A percentile compares a stretch with the other conserved stretches of the same genome.
These are phyloP conservation scores for Colinus virginianus DNA, from an alignment of 2,113 vertebrate species.

Conservation along the genomic window DNA sequence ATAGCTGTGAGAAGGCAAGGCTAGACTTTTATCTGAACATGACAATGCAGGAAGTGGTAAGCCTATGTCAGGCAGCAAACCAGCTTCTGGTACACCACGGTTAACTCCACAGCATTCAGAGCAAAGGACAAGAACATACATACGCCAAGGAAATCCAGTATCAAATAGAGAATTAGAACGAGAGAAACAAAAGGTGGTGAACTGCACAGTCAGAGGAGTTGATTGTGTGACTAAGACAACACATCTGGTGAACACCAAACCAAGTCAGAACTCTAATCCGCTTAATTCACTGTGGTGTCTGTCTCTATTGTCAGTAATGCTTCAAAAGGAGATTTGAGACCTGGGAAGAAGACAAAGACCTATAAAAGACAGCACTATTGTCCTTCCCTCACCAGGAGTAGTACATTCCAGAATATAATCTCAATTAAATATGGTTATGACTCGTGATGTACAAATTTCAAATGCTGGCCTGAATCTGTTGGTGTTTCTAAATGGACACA, in stretches of 20 bases:
- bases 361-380: neutral
- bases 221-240: neutral
- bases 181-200: neutral
- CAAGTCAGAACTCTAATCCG: neutral
- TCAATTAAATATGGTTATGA: neutral
- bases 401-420: neutral
- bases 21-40: neutral
- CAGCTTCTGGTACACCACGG: neutral
- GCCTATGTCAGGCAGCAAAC: neutral
- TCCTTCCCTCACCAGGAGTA: neutral
- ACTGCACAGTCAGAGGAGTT: neutral
- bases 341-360: neutral
- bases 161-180: neutral
- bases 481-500: neutral
- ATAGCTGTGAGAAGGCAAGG: neutral
- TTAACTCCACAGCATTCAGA: neutral
- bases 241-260: neutral
- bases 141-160: neutral
- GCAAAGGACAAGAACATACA: neutral
- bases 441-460: neutral
- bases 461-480: neutral
- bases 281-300: neutral
- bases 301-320: neutral
- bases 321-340: neutral
- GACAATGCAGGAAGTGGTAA: neutral